Base-by-base conservation (phyloP, 2,888 invertebrate genomes). In the Chromoteleia sp. region DNA sequence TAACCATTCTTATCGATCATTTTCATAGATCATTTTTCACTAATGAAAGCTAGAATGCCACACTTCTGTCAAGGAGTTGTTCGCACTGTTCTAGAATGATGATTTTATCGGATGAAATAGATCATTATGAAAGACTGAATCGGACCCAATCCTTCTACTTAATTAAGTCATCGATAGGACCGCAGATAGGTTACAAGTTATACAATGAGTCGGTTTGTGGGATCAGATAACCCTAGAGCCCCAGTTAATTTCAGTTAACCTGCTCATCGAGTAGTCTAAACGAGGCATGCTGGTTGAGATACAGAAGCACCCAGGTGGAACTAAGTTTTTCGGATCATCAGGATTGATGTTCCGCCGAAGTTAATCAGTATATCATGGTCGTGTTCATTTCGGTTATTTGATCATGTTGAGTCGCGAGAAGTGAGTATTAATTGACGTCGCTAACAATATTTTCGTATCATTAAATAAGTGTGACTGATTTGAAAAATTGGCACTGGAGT, bases 81-180 rank as follows among this genome's bases (percentile, higher is more conserved):
- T 58, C 43, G 17, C 58, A 48, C 56, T 45, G 43, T 33, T 12
- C 1, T 59, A 14, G n/a, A 58, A 21, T 48, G 25, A 33, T 14
- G 61, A 52, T 52, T 14, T n/a, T 74, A 74, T 63, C 63, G 6
- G 5, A 7, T 15, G 14, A 54, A 63, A 74, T 65, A 76, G 67
- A 76, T 67, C 48, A 43, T 67, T 67, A 59, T 74, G 43, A 54
- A 41, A 54, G 17, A 21, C n/a, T 12, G 17, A 43, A 65, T 61
- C 56, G 50, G 10, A 52, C 14, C 56, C 43, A 45, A 48, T 65
- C 54, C 52, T 45, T 39, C 45, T 29, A 14, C 52, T 45, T 76
- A 76, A 76, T 76, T 67, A 68, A 76, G 70, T 70, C 77, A 70
- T 77, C 61, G 70, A 70, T 68, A 77, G 61, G 36, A n/a, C 45